These are phyloP conservation scores for Athetis lepigone DNA, from an alignment of 2,888 invertebrate genomes.

Conservation along the genomic window DNA sequence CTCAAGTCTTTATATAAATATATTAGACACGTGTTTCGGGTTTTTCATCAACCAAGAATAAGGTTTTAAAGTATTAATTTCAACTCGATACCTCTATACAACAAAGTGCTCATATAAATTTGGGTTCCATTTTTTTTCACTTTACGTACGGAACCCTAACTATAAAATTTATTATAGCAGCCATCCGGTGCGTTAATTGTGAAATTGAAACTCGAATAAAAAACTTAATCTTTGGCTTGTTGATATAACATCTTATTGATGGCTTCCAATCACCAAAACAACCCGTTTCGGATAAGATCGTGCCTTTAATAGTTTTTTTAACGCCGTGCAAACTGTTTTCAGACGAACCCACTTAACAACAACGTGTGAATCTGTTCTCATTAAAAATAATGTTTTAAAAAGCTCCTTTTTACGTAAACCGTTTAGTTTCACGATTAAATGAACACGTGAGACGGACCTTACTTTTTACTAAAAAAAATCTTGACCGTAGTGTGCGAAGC, in stretches of 20 bases:
- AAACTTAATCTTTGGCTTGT: not conserved
- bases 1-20: too few species aligned
- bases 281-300: slow-evolving; percentile 3
- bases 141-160: too few species aligned
- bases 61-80: too few species aligned
- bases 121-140: too few species aligned
- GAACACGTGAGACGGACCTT: slow-evolving; percentile 43
- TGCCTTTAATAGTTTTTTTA: slow-evolving; percentile 3
- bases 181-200: not conserved
- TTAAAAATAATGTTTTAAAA: slow-evolving; percentile 54
- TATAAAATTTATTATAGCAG: too few species aligned
- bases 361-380: slow-evolving; percentile 49
- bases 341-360: slow-evolving; percentile 38
- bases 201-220: not conserved
- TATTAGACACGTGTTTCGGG: too few species aligned
- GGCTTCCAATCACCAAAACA: slow-evolving; percentile 1
- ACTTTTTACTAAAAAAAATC: slow-evolving; percentile 47
- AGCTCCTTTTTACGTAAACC: slow-evolving; percentile 35
- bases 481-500: slow-evolving; percentile 42
- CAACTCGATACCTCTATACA: too few species aligned
- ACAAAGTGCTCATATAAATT: too few species aligned
- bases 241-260: not conserved
- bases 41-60: too few species aligned
- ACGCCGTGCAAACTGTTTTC: slow-evolving; percentile 21
- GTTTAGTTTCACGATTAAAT: slow-evolving; percentile 55